Evolutionary conservation across 2,888 invertebrate genomes (phyloP).

Genomic region (Liposcelis brunnea): DNA sequence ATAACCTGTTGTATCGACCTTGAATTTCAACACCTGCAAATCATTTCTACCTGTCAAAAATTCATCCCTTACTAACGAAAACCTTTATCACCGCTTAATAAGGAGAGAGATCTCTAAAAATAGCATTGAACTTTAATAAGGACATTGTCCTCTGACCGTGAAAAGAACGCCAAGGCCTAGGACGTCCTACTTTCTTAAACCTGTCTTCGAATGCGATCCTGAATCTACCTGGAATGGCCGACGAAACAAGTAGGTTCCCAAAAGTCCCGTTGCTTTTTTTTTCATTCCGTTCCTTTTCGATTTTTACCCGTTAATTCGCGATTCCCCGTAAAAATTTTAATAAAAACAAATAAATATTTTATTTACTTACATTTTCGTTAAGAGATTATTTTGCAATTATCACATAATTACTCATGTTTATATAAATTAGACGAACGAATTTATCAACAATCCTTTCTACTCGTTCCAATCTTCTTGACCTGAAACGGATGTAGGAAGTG

Average conservation of each 20-base stretch:
- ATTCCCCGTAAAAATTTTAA: background rate
- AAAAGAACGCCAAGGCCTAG: slow-evolving; percentile 9
- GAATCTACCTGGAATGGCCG: slow-evolving; percentile 5
- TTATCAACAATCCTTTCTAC: too few relatives aligned
- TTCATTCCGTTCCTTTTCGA: too few relatives aligned
- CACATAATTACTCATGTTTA: too few relatives aligned
- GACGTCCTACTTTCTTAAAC: slow-evolving; percentile 7
- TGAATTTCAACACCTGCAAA: too few relatives aligned
- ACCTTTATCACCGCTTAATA: background rate
- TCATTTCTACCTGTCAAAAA: too few relatives aligned
- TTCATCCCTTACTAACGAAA: too few relatives aligned
- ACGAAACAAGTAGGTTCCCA: slow-evolving; percentile 1
- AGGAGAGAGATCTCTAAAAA: background rate
- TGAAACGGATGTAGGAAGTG: too few relatives aligned
- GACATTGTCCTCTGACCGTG: slow-evolving; percentile 8
- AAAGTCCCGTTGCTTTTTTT: slow-evolving; percentile 6
- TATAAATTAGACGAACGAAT: too few relatives aligned
- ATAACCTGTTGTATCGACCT: too few relatives aligned
- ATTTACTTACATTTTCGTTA: background rate
- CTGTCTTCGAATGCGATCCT: slow-evolving; percentile 4
- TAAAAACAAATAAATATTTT: background rate
- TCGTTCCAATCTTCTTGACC: too few relatives aligned
- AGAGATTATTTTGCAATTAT: too few relatives aligned
- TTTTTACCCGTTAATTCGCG: too few relatives aligned
- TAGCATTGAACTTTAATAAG: slow-evolving; percentile 6